Evolutionary conservation across 2,797 vertebrate species (phyloP), one percentile per base, ranked within the genome.

Genomic region (Heterohyrax brucei): DNA sequence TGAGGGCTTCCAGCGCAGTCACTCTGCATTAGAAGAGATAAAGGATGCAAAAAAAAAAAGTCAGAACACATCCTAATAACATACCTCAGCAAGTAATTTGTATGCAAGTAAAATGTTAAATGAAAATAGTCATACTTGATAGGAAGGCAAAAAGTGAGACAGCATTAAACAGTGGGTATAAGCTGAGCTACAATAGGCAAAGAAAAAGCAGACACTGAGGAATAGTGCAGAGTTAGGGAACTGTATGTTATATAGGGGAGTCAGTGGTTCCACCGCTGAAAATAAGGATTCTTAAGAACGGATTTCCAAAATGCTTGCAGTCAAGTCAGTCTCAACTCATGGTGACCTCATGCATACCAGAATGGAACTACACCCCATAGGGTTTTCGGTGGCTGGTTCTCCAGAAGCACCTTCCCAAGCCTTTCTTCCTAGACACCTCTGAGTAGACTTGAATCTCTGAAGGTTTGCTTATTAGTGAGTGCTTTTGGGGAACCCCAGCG

Each of bases 11-110:
- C 10, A 46, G n/a, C 76, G 30, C 6, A 76, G 9, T 90, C 53
- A 30, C 0, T 10, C 19, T 83, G 44, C n/a, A 22, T 79, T 95
- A 91, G n/a, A 95, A 88, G 66, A 77, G 53, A 91, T 62, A 39
- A 70, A 96, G 26, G 8, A 59, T 4, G 39, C 7, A n/a, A 14
- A 44, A 16, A 80, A 30, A 73, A 33, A 4, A 22, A 64, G 26
- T 87, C 44, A 48, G 16, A 44, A 33, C 39, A 46, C 7, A 76
- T 75, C 66, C 46, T 75, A 56, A 39, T 39, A 5, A 94, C 77
- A 82, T 64, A 75, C 0, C 76, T 26, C 9, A 77, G 19, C 39
- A 70, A 50, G 22, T 66, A 62, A 84, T n/a, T 18, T 14, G 5
- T 28, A 66, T n/a, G 1, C 12, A 46, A 30, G 21, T 64, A 10